Evolutionary conservation across 2,797 vertebrate species (phyloP), one percentile per base, ranked within the genome.

Genomic region (Paratrypauchen microcephalus): DNA sequence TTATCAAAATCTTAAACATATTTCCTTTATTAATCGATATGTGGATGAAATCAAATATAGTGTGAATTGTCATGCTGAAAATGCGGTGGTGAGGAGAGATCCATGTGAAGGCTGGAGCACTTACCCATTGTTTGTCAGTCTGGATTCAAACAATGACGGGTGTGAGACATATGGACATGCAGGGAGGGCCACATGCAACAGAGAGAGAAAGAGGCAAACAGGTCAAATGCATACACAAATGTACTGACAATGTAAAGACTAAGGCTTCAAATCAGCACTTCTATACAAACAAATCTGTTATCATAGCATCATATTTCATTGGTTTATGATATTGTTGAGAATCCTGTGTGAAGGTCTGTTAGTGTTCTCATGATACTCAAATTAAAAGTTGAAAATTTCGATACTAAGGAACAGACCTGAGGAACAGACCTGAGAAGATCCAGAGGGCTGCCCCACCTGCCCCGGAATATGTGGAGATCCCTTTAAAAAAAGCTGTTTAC

Each of bases 91-190:
- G 61, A 56, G 32, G 4, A 15, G 21, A 13, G 47, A 68, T 23
- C 0, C 12, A 67, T 59, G 65, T 79, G 54, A 2, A 56, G 48
- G 30, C 69, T 71, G 74, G 67, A 71, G 52, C 45, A 98, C 97
- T 98, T 96, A 98, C 97, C 97, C 97, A 99, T 69, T 99, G 97
- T 89, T 91, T 92, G 92, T 93, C 88, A 93, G 86, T 92, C 97
- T 94, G 92, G 80, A 88, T 87, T 87, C 83, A 91, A 86, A 90
- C 66, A 86, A 92, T 86, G 86, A 81, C 73, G 92, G 9, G 83
- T 83, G 86, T 84, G 77, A 89, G 77, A 89, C 83, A 91, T 88
- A 90, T 86, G 87, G 89, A 91, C 89, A 92, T 91, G 86, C 89
- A 86, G 65, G 55, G 77, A 86, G 74, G 45, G 65, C 68, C 71